phyloP scores from a whole-genome alignment of 2,113 vertebrate genomes.

The Callocephalon fimbriatum region DNA sequence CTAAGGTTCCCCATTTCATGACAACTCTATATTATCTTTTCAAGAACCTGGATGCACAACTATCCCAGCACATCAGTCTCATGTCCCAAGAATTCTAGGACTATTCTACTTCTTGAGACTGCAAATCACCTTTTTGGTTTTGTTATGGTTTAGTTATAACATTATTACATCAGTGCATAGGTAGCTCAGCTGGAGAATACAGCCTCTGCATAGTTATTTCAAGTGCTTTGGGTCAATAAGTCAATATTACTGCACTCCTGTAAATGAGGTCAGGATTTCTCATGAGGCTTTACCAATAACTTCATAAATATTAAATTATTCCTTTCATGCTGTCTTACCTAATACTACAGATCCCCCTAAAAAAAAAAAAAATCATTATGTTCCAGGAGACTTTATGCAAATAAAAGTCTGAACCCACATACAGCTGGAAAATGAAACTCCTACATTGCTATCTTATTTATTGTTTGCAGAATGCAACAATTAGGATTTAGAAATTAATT shows the following conservation, averaged over 20 bases:
- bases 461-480: not conserved
- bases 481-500: not conserved
- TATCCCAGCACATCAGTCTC: not conserved
- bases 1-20: not conserved
- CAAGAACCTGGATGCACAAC: not conserved
- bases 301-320: conserved; percentile 31
- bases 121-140: not conserved
- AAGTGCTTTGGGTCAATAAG: conserved; percentile 51
- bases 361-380: not conserved
- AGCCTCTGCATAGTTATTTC: not conserved
- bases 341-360: not conserved
- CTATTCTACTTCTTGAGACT: not conserved
- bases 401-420: not conserved
- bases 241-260: not conserved
- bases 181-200: not conserved
- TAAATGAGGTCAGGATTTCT: conserved; percentile 43
- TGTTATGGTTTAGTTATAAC: not conserved
- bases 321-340: not conserved
- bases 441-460: not conserved
- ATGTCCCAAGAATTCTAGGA: not conserved
- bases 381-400: not conserved
- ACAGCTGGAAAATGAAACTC: not conserved
- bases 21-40: not conserved
- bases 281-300: conserved; percentile 26
- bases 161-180: not conserved